phyloP scores from a whole-genome alignment of 1,140 invertebrate species.

The Aphis gossypii region DNA sequence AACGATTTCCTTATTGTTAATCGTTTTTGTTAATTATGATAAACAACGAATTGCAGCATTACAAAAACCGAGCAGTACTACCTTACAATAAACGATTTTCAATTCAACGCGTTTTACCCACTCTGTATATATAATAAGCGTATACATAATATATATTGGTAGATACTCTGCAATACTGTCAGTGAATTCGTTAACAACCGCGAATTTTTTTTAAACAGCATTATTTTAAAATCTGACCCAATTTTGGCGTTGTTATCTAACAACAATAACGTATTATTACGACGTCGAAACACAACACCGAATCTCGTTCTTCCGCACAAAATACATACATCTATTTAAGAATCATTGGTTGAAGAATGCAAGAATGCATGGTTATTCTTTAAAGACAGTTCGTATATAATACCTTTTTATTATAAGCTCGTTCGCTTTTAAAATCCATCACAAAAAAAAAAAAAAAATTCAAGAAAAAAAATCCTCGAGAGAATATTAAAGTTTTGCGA shows the following conservation, averaged over 20 bases:
- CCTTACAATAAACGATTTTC: not conserved
- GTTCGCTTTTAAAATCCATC: not conserved
- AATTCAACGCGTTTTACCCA: not conserved
- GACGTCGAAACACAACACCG: not conserved
- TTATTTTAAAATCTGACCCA: slow-evolving; percentile 26
- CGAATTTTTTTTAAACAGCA: not conserved
- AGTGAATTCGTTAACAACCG: not conserved
- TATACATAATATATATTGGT: not conserved
- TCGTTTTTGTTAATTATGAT: not conserved
- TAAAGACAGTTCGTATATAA: not conserved
- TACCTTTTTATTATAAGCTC: not conserved
- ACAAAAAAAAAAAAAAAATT: not conserved
- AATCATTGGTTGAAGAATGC: too few species aligned
- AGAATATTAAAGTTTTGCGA: not conserved
- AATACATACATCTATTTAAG: not conserved
- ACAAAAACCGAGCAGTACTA: not conserved
- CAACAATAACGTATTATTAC: not conserved
- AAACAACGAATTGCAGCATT: not conserved
- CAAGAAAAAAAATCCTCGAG: not conserved
- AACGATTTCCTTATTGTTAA: not conserved
- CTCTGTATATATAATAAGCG: not conserved
- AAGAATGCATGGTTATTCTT: not conserved
- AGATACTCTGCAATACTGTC: not conserved
- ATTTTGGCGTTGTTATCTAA: not conserved
- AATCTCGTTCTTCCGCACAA: not conserved